Base-by-base conservation (phyloP, 1,140 invertebrate genomes). In the Lucilia cuprina region DNA sequence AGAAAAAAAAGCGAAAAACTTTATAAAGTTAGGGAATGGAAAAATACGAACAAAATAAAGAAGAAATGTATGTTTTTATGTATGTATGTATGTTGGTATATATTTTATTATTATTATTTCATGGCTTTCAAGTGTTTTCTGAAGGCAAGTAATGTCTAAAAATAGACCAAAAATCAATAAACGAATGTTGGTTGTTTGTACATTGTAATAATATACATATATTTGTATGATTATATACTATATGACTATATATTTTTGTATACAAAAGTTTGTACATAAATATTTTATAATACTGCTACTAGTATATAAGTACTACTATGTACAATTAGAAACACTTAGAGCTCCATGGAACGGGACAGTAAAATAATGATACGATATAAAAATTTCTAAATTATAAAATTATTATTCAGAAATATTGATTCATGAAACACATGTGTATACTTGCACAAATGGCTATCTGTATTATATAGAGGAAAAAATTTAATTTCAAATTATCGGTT, bases 101-200 rank as follows among this genome's bases (percentile, higher is more conserved):
- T 47, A 55, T 55, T 65, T 65, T 13, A 65, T 84, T 78, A 65
- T 84, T 78, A 65, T 84, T 78, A 84, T 80, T 82, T 50, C 77
- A 78, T 84, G 78, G 83, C 78, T 49, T 47, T 30, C 41, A 41
- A 49, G 83, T 84, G 75, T 84, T 50, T 74, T 74, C 78, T 82
- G 83, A 82, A 85, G 84, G 84, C 77, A 83, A 82, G 83, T 83
- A 83, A 85, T 88, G 84, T 86, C 89, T 90, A 90, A 88, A 90
- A 90, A 90, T 90, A 90, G 89, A 80, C 85, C 86, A 84, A 90
- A 90, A 90, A 90, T 90, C 89, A 87, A 90, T 90, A 90, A 90
- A 88, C 86, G 87, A 89, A 88, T 19, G 65, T 70, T 70, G 65
- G 65, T 21, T 70, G 65, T 70, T 70, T 88, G 88, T 88, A 86